These are phyloP conservation scores for Eledona agricola DNA, from an alignment of 2,888 invertebrate genomes.

Conservation along the genomic window DNA sequence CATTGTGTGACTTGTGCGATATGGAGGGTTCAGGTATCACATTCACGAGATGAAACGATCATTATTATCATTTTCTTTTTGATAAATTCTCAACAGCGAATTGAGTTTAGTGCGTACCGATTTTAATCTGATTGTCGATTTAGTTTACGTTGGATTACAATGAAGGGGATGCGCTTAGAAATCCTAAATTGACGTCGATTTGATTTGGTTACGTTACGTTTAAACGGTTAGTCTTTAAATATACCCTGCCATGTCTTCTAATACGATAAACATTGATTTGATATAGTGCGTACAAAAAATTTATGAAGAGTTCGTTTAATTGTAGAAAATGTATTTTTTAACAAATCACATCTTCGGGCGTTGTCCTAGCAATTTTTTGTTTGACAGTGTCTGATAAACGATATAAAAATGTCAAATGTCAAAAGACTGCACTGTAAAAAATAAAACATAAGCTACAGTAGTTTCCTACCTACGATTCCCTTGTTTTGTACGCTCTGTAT, in stretches of 20 bases:
- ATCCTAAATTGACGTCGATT: too few relatives aligned
- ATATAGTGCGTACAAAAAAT: too few relatives aligned
- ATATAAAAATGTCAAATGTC: too few relatives aligned
- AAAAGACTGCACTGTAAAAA: too few relatives aligned
- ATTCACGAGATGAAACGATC: slow-evolving; percentile 30
- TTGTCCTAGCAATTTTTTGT: too few relatives aligned
- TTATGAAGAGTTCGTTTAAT: too few relatives aligned
- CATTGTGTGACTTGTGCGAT: slow-evolving; percentile 38
- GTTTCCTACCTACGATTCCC: too few relatives aligned
- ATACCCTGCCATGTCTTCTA: slow-evolving; percentile 40
- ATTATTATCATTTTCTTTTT: slow-evolving; percentile 1
- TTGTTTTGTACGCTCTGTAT: too few relatives aligned
- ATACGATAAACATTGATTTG: slow-evolving; percentile 25
- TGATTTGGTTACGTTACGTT: slow-evolving; percentile 12
- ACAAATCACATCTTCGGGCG: too few relatives aligned
- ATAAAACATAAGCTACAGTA: too few relatives aligned
- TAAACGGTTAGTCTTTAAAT: slow-evolving; percentile 37
- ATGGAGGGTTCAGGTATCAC: slow-evolving; percentile 41
- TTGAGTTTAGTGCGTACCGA: slow-evolving; percentile 17
- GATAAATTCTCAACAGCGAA: slow-evolving; percentile 14
- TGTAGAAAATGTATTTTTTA: slow-evolving; percentile 9
- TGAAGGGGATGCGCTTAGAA: too few relatives aligned
- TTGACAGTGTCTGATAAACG: too few relatives aligned
- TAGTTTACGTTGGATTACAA: slow-evolving; percentile 7
- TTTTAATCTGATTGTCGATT: slow-evolving; percentile 13